Evolutionary conservation across 2,888 invertebrate species (phyloP).

Genomic region (Disparrhopalites patrizii): DNA sequence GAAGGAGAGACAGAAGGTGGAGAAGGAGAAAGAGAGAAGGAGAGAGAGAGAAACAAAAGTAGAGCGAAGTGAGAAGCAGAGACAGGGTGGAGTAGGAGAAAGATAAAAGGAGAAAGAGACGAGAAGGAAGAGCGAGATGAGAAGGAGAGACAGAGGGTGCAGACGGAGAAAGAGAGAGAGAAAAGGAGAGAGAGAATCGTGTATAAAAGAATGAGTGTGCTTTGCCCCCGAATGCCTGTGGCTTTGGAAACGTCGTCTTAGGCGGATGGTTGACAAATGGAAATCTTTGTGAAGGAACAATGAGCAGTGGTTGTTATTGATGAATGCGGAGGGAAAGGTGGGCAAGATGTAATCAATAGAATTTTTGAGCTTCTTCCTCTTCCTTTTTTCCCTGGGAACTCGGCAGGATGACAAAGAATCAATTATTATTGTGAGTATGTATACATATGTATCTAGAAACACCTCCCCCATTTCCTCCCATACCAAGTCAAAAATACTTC

Average conservation of each 20-base stretch:
- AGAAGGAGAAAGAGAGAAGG: neutral
- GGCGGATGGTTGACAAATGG: constrained; percentile 29
- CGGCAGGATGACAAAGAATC: constrained; percentile 25
- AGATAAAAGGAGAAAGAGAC: too few relatives aligned
- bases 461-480: too few relatives aligned
- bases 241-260: constrained; percentile 1
- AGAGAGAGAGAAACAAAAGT: constrained; percentile 9
- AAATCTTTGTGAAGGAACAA: constrained; percentile 19
- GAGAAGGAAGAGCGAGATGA: too few relatives aligned
- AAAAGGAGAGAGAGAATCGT: too few relatives aligned
- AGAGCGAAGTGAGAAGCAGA: neutral
- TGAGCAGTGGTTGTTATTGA: constrained; percentile 21
- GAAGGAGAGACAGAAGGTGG: neutral
- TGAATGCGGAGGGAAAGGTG: constrained; percentile 6
- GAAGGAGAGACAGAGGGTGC: too few relatives aligned
- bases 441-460: neutral
- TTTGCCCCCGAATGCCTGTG: constrained; percentile 12
- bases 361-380: constrained; percentile 12
- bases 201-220: constrained; percentile 8
- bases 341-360: constrained; percentile 13
- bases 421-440: constrained; percentile 10
- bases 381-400: constrained; percentile 18
- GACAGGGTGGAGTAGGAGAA: too few relatives aligned
- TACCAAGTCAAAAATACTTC: too few relatives aligned
- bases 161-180: too few relatives aligned